Evolutionary conservation across 2,797 vertebrate genomes (phyloP), one percentile per base, ranked within the genome.

Genomic region (Thaleichthys pacificus): DNA sequence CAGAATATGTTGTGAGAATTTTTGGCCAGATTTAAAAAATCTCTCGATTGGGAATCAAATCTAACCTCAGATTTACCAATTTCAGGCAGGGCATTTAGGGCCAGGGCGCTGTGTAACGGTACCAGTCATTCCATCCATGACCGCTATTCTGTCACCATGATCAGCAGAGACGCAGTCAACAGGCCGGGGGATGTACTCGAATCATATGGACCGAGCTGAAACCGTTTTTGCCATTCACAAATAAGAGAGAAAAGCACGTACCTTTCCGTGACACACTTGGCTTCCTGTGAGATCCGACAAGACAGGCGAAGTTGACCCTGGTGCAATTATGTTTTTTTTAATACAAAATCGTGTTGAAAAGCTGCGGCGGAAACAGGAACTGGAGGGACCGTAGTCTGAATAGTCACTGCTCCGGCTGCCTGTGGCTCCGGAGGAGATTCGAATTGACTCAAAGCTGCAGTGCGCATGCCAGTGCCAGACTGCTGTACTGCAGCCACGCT

Each of bases 311-410:
- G 56, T 66, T 61, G 54, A 22, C 17, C 51, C 54, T 51, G 69
- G 68, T 56, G 68, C 51, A 68, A 61, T 26, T 64, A 54, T 68
- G 69, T 38, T 71, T 68, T 71, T 68, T 58, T 58, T 63, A 21
- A 21, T 21, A 71, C 68, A 38, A 72, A 78, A 71, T 70, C 54
- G 17, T 38, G 32, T 66, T 47, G 66, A 61, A 69, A 72, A 66
- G 61, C 73, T 47, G 66, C 71, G 71, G 79, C 72, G 75, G 75
- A 80, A 80, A 74, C 72, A 80, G 75, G 75, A 77, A 80, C 72
- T 61, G 66, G 38, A 35, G 73, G 71, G 61, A 68, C 63, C 72
- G 66, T 61, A 65, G 66, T 63, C 69, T 64, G 66, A 66, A 69
- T 62, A 62, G 57, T 57, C 66, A 66, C 75, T 77, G 57, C 62